Conservation (phyloP, 2,113 vertebrate species). For the Leptodactylus fuscus region DNA sequence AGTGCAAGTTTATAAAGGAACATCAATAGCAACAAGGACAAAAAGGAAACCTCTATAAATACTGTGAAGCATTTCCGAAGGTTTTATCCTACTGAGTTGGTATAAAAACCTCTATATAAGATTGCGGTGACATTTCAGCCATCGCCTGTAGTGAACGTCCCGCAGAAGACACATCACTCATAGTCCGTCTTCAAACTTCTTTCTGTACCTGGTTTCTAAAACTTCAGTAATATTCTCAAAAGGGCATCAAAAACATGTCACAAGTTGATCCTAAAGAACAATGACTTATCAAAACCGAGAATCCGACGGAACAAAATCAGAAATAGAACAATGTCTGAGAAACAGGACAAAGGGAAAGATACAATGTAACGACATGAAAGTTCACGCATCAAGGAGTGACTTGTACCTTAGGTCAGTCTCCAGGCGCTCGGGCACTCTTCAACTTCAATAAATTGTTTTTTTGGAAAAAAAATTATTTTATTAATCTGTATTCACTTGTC, state of each 20-base stretch:
- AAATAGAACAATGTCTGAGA: not conserved
- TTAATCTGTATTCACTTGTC: not conserved
- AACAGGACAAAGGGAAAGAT: not conserved
- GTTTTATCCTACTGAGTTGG: not conserved
- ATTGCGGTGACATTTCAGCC: not conserved
- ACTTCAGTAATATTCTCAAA: conserved; percentile 23
- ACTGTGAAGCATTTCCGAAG: not conserved
- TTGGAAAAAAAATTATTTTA: not conserved
- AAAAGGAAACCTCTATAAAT: not conserved
- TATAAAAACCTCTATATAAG: conserved; percentile 13
- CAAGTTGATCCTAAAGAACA: not conserved
- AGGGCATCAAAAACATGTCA: not conserved
- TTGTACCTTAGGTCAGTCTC: not conserved
- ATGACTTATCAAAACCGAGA: conserved; percentile 26
- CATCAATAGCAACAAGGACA: not conserved
- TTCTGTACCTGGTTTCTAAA: not conserved
- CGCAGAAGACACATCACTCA: not conserved
- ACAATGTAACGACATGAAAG: conserved; percentile 9
- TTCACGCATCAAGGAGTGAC: not conserved
- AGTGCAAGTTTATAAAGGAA: not conserved
- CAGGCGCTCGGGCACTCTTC: not conserved
- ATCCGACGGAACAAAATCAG: not conserved
- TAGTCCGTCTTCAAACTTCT: not conserved
- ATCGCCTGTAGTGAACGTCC: not conserved
- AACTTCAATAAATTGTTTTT: not conserved